Conservation (phyloP, 2,888 invertebrate species). For the Caenorhabditis wallacei region DNA sequence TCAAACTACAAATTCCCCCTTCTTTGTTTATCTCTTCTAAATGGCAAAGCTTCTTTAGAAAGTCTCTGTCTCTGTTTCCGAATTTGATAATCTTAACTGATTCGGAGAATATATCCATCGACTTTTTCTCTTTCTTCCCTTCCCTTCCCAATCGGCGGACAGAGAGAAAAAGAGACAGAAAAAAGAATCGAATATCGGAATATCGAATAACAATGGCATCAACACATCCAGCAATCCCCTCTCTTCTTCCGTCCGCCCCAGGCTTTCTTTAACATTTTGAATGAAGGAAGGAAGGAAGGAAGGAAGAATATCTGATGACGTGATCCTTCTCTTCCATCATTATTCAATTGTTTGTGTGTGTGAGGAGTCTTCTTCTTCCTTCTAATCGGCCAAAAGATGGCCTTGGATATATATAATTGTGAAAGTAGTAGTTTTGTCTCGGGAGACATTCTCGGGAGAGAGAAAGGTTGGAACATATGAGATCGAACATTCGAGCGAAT, state of each 20-base stretch:
- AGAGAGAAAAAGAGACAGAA: neutral
- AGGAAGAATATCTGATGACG: neutral
- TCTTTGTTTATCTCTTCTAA: neutral
- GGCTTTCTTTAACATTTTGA: neutral
- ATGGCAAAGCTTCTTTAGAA: no score
- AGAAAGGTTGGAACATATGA: no score
- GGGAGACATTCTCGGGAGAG: no score
- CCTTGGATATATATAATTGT: neutral
- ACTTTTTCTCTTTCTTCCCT: neutral
- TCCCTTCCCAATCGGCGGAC: neutral
- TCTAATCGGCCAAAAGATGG: no score
- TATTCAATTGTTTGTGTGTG: neutral
- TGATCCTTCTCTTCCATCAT: neutral
- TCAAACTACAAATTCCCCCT: neutral
- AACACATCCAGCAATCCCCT: slow-evolving; percentile 15
- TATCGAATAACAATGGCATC: slow-evolving; percentile 57
- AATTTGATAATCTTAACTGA: neutral
- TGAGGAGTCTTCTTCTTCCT: no score
- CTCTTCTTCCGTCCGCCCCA: neutral
- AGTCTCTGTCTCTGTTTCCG: neutral
- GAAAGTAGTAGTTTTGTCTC: slow-evolving; percentile 2
- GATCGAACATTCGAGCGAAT: no score
- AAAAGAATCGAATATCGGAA: slow-evolving; percentile 60
- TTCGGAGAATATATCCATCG: no score
- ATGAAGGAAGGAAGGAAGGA: neutral